Conservation (phyloP, 2,797 vertebrate species). For the Knipowitschia caucasica region DNA sequence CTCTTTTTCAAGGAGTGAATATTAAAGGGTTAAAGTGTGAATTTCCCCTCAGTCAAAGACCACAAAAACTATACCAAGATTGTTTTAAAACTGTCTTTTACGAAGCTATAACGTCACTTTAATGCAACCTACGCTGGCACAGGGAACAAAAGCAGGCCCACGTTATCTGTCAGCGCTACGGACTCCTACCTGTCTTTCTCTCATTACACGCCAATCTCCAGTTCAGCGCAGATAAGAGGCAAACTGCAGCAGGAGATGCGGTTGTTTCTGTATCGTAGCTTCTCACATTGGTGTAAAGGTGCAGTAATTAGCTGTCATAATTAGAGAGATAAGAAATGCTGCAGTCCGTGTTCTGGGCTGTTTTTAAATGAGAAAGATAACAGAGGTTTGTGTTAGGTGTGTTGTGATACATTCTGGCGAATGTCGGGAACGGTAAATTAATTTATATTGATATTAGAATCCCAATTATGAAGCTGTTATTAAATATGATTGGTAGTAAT, state of each 20-base stretch:
- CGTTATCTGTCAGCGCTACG: background rate
- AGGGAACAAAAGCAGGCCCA: background rate
- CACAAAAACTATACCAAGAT: background rate
- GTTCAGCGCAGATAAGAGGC: background rate
- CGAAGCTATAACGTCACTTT: too few species aligned
- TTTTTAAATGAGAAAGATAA: slow-evolving; percentile 32
- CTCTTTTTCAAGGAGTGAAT: too few species aligned
- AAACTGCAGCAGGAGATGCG: slow-evolving; percentile 1
- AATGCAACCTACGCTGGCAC: background rate
- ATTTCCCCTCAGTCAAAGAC: background rate
- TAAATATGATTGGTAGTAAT: slow-evolving; percentile 5
- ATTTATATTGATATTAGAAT: slow-evolving; percentile 6
- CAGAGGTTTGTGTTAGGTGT: slow-evolving; percentile 25
- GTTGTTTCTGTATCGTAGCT: slow-evolving; percentile 1
- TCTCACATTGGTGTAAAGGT: slow-evolving; percentile 9
- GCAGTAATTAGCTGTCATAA: slow-evolving; percentile 36
- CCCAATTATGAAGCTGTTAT: slow-evolving; percentile 3
- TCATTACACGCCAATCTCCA: background rate
- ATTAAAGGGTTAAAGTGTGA: too few species aligned
- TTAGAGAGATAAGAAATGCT: slow-evolving; percentile 35
- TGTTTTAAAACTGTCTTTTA: background rate
- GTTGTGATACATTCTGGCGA: slow-evolving; percentile 25
- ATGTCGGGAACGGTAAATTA: slow-evolving; percentile 8
- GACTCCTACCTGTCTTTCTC: slow-evolving; percentile 8
- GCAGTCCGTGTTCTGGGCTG: slow-evolving; percentile 9